These are phyloP conservation scores for Styela clava DNA, from an alignment of 23 tunicate species.

Conservation along the genomic window DNA sequence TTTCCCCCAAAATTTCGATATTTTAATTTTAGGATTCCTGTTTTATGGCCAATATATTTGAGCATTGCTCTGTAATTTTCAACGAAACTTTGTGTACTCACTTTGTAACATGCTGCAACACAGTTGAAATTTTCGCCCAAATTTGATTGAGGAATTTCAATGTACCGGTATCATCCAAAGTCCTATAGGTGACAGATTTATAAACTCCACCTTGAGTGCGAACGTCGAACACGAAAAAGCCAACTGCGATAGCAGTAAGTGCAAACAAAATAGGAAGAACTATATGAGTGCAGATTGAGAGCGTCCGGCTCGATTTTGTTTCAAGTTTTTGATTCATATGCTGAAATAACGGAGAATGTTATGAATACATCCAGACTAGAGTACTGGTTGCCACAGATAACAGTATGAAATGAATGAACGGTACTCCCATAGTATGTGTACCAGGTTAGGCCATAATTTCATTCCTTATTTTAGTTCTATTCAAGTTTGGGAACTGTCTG, in stretches of 20 bases:
- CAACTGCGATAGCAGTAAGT: conserved; percentile 35
- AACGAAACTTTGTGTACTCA: too few relatives aligned
- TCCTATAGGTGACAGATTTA: conserved; percentile 32
- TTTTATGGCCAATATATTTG: too few relatives aligned
- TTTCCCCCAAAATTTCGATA: too few relatives aligned
- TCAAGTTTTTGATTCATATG: conserved; percentile 15
- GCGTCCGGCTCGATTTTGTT: not conserved
- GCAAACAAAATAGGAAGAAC: conserved; percentile 31
- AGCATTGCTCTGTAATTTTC: too few relatives aligned
- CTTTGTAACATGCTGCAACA: not conserved
- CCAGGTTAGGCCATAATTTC: too few relatives aligned
- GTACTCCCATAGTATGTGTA: too few relatives aligned
- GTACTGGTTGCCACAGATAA: not conserved
- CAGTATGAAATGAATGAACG: too few relatives aligned
- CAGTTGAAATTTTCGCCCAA: conserved; percentile 9
- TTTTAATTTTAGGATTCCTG: too few relatives aligned
- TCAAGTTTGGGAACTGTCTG: too few relatives aligned
- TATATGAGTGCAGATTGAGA: not conserved
- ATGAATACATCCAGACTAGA: not conserved
- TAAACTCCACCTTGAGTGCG: conserved; percentile 35
- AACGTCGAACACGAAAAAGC: conserved; percentile 40
- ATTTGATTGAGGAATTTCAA: conserved; percentile 12
- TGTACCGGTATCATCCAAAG: conserved; percentile 39
- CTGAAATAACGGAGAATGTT: not conserved
- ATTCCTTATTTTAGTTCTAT: too few relatives aligned